Conservation (phyloP, 2,888 invertebrate genomes). For the Eupsilia transversa region DNA sequence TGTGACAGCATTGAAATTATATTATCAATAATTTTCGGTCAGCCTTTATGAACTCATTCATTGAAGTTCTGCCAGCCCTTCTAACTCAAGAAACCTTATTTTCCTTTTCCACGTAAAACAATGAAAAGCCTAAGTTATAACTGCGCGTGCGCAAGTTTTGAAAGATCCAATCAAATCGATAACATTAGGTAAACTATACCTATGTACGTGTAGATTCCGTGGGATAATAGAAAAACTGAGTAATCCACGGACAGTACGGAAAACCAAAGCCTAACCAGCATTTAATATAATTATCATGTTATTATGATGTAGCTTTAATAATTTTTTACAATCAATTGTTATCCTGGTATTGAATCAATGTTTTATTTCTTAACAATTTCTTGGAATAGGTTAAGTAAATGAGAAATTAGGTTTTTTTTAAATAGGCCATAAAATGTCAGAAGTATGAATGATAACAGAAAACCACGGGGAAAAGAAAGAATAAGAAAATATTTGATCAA, state of each 20-base stretch:
- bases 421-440: not conserved
- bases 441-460: not conserved
- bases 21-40: conserved; percentile 21
- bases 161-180: conserved; percentile 33
- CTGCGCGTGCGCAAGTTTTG: not conserved
- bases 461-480: too few species aligned
- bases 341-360: not conserved
- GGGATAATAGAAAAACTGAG: conserved; percentile 44
- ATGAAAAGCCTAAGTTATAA: not conserved
- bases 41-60: not conserved
- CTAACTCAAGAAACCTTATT: not conserved
- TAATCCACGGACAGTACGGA: conserved; percentile 26
- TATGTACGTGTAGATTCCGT: conserved; percentile 39
- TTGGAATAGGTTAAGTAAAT: not conserved
- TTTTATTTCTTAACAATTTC: not conserved
- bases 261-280: conserved; percentile 27
- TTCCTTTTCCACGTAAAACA: not conserved
- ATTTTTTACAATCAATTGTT: not conserved
- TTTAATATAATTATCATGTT: conserved; percentile 48
- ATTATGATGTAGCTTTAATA: conserved; percentile 1
- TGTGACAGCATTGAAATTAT: conserved; percentile 46
- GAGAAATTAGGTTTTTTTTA: not conserved
- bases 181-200: conserved; percentile 13
- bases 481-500: not conserved
- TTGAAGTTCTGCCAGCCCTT: not conserved